Conservation (phyloP, 2,797 vertebrate species). For the Phataginus tetradactyla region DNA sequence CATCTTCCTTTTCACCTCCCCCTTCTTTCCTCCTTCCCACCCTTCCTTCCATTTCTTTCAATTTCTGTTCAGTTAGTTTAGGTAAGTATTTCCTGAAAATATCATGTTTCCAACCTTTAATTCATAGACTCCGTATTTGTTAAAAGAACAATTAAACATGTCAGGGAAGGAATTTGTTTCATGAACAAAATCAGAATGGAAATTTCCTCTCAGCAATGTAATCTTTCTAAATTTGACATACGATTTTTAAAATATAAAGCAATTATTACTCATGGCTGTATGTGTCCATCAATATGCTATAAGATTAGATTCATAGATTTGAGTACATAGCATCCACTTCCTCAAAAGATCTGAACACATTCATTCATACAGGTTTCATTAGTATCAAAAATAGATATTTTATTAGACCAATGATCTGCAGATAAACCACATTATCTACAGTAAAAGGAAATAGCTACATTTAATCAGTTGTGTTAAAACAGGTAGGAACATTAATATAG, state of each 20-base stretch:
- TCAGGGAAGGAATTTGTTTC: background rate
- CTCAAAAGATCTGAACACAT: background rate
- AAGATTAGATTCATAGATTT: background rate
- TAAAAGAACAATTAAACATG: background rate
- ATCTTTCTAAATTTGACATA: background rate
- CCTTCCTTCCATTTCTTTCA: background rate
- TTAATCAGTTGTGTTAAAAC: background rate
- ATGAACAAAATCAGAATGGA: constrained; percentile 22
- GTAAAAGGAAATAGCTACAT: background rate
- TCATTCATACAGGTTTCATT: background rate
- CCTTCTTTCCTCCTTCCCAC: rapidly evolving
- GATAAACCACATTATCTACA: background rate
- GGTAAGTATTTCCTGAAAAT: background rate
- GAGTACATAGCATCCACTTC: background rate
- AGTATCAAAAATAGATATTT: background rate
- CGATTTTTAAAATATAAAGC: background rate
- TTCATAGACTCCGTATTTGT: background rate
- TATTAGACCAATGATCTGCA: background rate
- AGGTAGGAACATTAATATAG: background rate
- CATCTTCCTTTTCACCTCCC: background rate
- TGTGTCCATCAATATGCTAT: background rate
- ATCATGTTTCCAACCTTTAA: background rate
- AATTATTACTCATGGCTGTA: background rate
- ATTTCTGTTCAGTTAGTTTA: background rate
- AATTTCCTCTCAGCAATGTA: background rate